Percentiles rank a stretch among this genome's conserved stretches.
phyloP scores from a whole-genome alignment of 2,888 invertebrate species.

The Apamea anceps region DNA sequence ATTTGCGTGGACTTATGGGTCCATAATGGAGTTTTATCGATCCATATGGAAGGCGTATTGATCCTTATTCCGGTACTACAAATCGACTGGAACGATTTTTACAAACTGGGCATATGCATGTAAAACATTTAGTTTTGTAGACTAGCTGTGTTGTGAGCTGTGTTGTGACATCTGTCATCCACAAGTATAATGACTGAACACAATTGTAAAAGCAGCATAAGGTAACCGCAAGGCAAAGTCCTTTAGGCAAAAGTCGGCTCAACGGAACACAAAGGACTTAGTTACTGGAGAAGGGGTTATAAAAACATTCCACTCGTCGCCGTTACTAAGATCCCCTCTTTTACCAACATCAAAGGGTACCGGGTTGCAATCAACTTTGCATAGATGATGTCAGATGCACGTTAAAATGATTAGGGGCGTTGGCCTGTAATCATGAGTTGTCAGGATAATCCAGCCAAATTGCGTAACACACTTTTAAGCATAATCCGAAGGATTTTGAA shows the following conservation, averaged over 20 bases:
- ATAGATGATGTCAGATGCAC: constrained; percentile 2
- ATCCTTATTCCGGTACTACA: neutral
- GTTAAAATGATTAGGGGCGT: neutral
- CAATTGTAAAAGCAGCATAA: neutral
- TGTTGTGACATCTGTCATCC: neutral
- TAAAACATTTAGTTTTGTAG: neutral
- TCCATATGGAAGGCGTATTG: neutral
- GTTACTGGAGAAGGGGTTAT: constrained; percentile 19
- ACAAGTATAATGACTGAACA: neutral
- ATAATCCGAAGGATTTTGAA: neutral
- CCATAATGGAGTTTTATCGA: neutral
- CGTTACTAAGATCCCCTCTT: neutral
- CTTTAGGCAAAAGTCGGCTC: neutral
- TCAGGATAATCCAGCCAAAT: neutral
- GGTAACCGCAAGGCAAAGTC: neutral
- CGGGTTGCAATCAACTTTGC: constrained; percentile 19
- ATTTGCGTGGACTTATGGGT: neutral
- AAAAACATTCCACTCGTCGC: constrained; percentile 18
- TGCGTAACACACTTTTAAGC: neutral
- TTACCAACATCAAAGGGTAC: constrained; percentile 34
- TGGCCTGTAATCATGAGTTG: neutral
- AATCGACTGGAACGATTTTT: neutral
- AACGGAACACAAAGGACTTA: constrained; percentile 1
- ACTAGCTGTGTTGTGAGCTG: no score
- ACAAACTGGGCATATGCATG: neutral